These are phyloP conservation scores for Geococcyx californianus DNA, from an alignment of 2,113 vertebrate species.

Conservation along the genomic window DNA sequence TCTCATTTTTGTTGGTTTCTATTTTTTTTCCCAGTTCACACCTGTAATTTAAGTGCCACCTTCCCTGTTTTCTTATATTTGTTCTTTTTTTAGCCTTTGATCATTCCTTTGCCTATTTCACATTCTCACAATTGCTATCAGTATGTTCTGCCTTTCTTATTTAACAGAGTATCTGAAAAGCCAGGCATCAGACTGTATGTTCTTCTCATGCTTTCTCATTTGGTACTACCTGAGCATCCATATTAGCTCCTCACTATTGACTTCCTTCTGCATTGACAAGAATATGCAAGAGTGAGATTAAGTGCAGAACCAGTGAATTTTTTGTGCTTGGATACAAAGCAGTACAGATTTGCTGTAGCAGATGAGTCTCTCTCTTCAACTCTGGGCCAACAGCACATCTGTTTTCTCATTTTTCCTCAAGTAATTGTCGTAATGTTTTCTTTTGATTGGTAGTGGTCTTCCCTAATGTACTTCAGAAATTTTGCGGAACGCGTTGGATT, in stretches of 20 bases:
- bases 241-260: not conserved
- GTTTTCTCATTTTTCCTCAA: not conserved
- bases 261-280: not conserved
- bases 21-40: not conserved
- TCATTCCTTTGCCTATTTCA: not conserved
- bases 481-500: not conserved
- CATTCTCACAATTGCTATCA: not conserved
- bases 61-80: not conserved
- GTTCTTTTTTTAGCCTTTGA: not conserved
- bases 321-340: not conserved
- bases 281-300: not conserved
- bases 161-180: not conserved
- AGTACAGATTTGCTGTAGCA: not conserved
- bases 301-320: not conserved
- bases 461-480: not conserved
- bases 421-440: not conserved
- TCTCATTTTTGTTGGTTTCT: not conserved
- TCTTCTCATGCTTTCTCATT: not conserved
- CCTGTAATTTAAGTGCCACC: not conserved
- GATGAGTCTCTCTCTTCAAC: not conserved
- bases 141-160: not conserved
- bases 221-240: not conserved
- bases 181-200: not conserved
- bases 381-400: not conserved
- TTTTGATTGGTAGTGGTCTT: not conserved